phyloP scores from a whole-genome alignment of 1,140 invertebrate genomes.

The Drosophila pectinifera region DNA sequence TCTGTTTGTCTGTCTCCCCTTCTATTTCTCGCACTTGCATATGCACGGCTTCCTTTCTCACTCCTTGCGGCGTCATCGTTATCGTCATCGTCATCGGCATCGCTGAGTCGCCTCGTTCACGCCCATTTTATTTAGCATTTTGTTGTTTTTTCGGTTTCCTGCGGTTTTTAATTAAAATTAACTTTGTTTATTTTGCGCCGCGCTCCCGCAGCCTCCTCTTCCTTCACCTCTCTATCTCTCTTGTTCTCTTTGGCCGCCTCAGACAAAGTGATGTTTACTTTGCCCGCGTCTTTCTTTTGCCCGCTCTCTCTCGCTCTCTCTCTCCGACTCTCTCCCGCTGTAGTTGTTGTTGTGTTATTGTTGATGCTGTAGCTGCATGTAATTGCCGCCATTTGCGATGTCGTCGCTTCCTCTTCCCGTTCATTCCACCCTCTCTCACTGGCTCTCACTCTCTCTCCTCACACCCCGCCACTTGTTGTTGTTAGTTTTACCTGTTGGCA shows the following conservation, averaged over 20 bases:
- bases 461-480: slow-evolving; percentile 40
- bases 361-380: slow-evolving; percentile 65
- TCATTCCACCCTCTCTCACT: neutral
- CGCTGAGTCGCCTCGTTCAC: slow-evolving; percentile 37
- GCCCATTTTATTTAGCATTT: slow-evolving; percentile 80
- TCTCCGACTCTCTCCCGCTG: neutral
- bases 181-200: slow-evolving; percentile 82
- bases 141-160: slow-evolving; percentile 74
- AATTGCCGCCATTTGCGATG: slow-evolving; percentile 79
- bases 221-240: neutral
- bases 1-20: slow-evolving; percentile 14
- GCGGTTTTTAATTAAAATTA: slow-evolving; percentile 83
- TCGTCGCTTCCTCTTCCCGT: slow-evolving; percentile 34
- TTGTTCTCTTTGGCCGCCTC: slow-evolving; percentile 13
- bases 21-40: slow-evolving; percentile 54
- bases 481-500: slow-evolving; percentile 73
- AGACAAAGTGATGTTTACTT: slow-evolving; percentile 75
- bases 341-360: slow-evolving; percentile 41
- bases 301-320: neutral
- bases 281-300: slow-evolving; percentile 41
- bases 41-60: slow-evolving; percentile 49
- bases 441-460: neutral
- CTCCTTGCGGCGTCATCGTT: slow-evolving; percentile 6
- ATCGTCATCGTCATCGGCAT: slow-evolving; percentile 48
- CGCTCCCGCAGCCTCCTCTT: slow-evolving; percentile 28